Conservation (phyloP, 2,888 invertebrate species). For the Tricholauxania praeusta region DNA sequence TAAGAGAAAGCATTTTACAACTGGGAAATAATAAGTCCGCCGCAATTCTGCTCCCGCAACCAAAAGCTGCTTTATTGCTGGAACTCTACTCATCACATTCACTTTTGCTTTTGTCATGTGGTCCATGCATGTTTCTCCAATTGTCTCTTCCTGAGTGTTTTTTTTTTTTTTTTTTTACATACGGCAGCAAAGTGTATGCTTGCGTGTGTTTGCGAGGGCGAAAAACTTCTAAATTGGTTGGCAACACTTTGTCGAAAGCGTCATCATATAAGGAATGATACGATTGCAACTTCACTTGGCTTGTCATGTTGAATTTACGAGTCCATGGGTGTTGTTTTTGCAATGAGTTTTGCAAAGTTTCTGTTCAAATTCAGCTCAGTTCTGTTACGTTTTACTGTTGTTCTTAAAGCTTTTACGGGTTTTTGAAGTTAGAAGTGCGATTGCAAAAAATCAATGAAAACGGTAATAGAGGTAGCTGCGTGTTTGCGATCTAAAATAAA, state of each 20-base stretch:
- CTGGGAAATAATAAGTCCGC: no score
- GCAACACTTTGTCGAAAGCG: slow-evolving; percentile 10
- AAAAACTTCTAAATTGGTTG: slow-evolving; percentile 34
- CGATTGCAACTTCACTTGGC: background rate
- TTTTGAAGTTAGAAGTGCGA: slow-evolving; percentile 9
- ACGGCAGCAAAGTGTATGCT: background rate
- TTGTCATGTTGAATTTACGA: slow-evolving; percentile 11
- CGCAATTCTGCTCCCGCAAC: no score
- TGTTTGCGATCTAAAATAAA: background rate
- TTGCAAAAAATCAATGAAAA: background rate
- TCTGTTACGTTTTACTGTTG: slow-evolving; percentile 8
- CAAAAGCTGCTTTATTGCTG: background rate
- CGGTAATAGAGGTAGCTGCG: background rate
- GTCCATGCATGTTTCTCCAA: background rate
- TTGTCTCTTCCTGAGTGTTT: background rate
- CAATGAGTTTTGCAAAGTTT: slow-evolving; percentile 28
- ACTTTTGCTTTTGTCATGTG: slow-evolving; percentile 30
- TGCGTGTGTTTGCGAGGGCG: slow-evolving; percentile 4
- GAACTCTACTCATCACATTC: background rate
- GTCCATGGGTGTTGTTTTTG: background rate
- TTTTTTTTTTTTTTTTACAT: background rate
- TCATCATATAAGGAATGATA: no score
- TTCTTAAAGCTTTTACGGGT: slow-evolving; percentile 26
- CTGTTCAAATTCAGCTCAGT: background rate
- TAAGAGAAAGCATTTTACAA: no score